Evolutionary conservation across 1,140 invertebrate species (phyloP), one percentile per base, ranked within the genome.

Genomic region (Polypedilum pembai): DNA sequence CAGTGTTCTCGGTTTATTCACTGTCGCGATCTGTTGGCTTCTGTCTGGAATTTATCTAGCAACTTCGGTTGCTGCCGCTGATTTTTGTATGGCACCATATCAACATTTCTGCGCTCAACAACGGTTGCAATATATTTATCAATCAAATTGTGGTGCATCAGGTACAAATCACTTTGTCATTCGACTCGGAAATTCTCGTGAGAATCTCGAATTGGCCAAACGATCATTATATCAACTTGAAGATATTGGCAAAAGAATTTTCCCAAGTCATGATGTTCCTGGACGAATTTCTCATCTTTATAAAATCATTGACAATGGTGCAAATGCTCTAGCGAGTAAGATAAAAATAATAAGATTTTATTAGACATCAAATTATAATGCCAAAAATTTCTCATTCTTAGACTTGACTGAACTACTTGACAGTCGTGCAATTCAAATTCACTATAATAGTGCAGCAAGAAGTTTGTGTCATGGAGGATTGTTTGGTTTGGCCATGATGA

Each of bases 11-110:
- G 92, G 91, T 41, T 83, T 94, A 41, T 88, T 94, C 78, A 91
- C 91, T 74, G 89, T 94, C 40, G 93, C 93, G 76, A 86, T 91
- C 74, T 92, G 90, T 56, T 93, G 91, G 89, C 83, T 92, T 75
- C 85, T 92, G 82, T 88, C 91, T 1, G 92, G 91, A 73, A 78
- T 93, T 66, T 93, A 93, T 81, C 88, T 80, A 77, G 88, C 90
- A 33, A 85, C 87, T 17, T 87, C 88, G 66, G 91, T 93, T 74
- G 90, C 88, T 24, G 83, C 90, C 8, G 90, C 89, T 41, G 90
- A 91, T 78, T 85, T 92, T 63, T 93, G 91, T 79, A 85, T 90
- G 76, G 86, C 88, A 8, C 91, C 91, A 0, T 88, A 91, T 74
- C 83, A 82, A 75, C 81, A 78, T 69, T 80, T 82, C 79, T 82